Base-by-base conservation (phyloP, 2,888 invertebrate genomes). In the Mimumesa dahlbomi region DNA sequence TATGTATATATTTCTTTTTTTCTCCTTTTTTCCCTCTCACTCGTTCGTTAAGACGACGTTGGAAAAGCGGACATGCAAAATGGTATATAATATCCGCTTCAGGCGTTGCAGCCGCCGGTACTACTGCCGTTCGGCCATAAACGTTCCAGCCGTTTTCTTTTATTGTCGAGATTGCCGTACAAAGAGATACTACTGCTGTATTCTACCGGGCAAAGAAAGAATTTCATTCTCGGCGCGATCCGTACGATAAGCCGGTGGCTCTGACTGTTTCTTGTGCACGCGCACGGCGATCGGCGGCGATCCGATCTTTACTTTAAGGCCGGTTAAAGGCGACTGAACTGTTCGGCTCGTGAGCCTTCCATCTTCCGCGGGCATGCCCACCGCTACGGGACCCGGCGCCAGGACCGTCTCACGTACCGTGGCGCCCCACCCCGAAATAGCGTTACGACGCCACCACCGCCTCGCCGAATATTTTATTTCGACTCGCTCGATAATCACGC, bases 321-420 rank as follows among this genome's bases (percentile, higher is more conserved):
- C 85, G 86, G 83, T 84, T 83, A 82, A 74, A 85, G 84, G 84
- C 85, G 82, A 87, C 87, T 87, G 86, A 86, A 81, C 83, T 76
- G 82, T 80, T 65, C 78, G 66, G 69, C 67, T 63, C 71, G 83
- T 71, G 81, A 75, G 81, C 82, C 73, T 77, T 74, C 81, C 84
- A 86, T 86, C 84, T 85, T 86, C 82, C 81, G 81, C 75, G 61
- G 73, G 79, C 83, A 81, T 82, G 76, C 79, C 82, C 78, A 72
- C 78, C 74, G 80, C 80, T 64, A 59, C 67, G 53, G 57, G 73
- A 78, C 81, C 80, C 75, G 81, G 81, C 75, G 52, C 70, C 82
- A 77, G 76, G 71, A 18, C 48, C 75, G 73, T 75, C 21, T 22
- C 56, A 49, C 5, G 11, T 4, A 0, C 11, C 16, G 1, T 0